These are phyloP conservation scores for Periplaneta americana DNA, from an alignment of 1,140 invertebrate genomes.

Conservation along the genomic window DNA sequence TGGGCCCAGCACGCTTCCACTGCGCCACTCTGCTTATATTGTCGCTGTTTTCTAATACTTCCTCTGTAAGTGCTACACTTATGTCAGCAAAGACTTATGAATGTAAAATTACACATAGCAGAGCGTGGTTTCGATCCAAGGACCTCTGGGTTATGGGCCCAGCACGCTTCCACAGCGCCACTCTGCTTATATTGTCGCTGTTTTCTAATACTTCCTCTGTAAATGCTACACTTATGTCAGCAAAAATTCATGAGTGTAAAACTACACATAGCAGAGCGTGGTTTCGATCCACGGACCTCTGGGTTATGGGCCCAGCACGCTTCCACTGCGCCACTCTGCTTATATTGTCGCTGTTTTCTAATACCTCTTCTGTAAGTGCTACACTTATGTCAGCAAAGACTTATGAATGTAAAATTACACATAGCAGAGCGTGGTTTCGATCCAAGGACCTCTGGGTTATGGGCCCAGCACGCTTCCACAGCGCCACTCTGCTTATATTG, in stretches of 20 bases:
- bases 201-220: too few relatives aligned
- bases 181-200: too few relatives aligned
- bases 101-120: too few relatives aligned
- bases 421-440: conserved; percentile 22
- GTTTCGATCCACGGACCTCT: conserved; percentile 18
- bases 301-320: conserved; percentile 19
- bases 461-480: conserved; percentile 20
- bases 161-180: conserved; percentile 20
- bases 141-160: conserved; percentile 20
- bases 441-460: conserved; percentile 20
- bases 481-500: conserved; percentile 20
- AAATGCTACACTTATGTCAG: too few relatives aligned
- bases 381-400: too few relatives aligned
- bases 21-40: conserved; percentile 17
- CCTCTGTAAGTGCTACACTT: too few relatives aligned
- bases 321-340: conserved; percentile 14
- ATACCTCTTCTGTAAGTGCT: too few relatives aligned
- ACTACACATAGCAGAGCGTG: conserved; percentile 18
- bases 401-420: too few relatives aligned
- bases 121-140: conserved; percentile 20
- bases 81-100: too few relatives aligned
- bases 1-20: conserved; percentile 16
- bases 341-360: too few relatives aligned
- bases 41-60: too few relatives aligned
- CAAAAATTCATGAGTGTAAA: too few relatives aligned